Evolutionary conservation across 2,113 vertebrate species (phyloP).

Genomic region (Bambusicola thoracicus): DNA sequence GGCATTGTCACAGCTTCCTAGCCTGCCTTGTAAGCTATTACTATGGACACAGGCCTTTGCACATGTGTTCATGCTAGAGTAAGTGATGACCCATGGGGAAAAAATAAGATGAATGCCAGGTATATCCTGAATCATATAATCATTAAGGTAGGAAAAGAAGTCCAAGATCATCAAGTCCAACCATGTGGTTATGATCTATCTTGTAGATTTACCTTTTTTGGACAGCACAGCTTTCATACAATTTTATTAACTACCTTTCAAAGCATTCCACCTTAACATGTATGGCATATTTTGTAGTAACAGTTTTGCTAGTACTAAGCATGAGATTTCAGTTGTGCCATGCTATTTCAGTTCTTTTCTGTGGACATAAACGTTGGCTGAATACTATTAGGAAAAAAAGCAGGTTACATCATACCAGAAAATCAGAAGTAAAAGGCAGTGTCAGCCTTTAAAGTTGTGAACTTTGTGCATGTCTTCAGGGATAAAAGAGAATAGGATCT

Average conservation of each 20-base stretch:
- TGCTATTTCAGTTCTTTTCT: not conserved
- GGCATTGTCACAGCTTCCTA: fast-evolving
- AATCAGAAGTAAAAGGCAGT: not conserved
- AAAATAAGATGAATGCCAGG: not conserved
- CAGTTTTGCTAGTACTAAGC: not conserved
- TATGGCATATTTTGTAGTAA: not conserved
- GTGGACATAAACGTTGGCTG: not conserved
- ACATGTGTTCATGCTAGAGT: fast-evolving
- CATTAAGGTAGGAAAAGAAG: no score
- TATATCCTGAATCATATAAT: not conserved
- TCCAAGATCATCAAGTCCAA: no score
- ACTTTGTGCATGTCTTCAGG: not conserved
- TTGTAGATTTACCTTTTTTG: not conserved
- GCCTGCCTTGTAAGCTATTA: not conserved
- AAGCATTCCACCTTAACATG: not conserved
- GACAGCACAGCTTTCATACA: not conserved
- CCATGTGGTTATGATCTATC: not conserved
- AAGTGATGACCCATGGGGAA: not conserved
- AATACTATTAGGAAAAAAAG: not conserved
- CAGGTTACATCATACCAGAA: not conserved
- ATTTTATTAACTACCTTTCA: not conserved
- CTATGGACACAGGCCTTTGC: not conserved
- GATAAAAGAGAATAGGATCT: not conserved
- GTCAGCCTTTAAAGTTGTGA: not conserved
- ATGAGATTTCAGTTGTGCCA: not conserved